These are phyloP conservation scores for Trichopria drosophilae DNA, from an alignment of 2,888 invertebrate species.

Conservation along the genomic window DNA sequence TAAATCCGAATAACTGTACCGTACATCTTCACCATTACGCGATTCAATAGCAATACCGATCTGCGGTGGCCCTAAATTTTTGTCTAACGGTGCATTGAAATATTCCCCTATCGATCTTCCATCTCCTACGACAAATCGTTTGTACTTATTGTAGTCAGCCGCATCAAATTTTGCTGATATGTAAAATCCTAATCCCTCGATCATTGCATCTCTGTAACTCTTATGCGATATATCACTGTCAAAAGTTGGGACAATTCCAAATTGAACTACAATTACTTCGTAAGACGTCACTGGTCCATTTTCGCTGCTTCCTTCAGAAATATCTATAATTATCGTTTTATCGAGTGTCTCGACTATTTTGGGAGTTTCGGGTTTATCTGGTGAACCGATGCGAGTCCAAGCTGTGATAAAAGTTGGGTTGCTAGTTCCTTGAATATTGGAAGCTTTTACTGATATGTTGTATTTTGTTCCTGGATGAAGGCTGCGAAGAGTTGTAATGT, in stretches of 20 bases:
- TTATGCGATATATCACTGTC: constrained; percentile 61
- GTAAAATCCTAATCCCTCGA: constrained; percentile 75
- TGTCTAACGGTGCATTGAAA: constrained; percentile 73
- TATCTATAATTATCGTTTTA: constrained; percentile 67
- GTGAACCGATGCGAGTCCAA: constrained; percentile 76
- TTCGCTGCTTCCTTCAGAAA: constrained; percentile 71
- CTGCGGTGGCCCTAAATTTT: constrained; percentile 52
- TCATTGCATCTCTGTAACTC: constrained; percentile 68
- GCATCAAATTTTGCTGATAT: constrained; percentile 79
- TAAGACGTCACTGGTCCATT: constrained; percentile 80
- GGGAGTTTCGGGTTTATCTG: constrained; percentile 67
- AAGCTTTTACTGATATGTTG: constrained; percentile 72
- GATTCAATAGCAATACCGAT: constrained; percentile 59
- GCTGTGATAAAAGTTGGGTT: constrained; percentile 62
- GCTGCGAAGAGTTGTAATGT: constrained; percentile 52
- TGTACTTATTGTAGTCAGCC: constrained; percentile 58
- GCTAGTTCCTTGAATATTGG: constrained; percentile 66
- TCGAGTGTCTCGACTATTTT: constrained; percentile 66
- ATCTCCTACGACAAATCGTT: constrained; percentile 78
- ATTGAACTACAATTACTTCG: constrained; percentile 72
- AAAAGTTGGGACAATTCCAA: constrained; percentile 67
- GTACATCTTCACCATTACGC: constrained; percentile 56
- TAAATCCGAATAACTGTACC: constrained; percentile 49
- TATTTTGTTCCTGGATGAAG: constrained; percentile 77
- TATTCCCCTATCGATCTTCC: constrained; percentile 72